Evolutionary conservation across 2,888 invertebrate species (phyloP), one percentile per base, ranked within the genome.

Genomic region (Aphodius sticticus): DNA sequence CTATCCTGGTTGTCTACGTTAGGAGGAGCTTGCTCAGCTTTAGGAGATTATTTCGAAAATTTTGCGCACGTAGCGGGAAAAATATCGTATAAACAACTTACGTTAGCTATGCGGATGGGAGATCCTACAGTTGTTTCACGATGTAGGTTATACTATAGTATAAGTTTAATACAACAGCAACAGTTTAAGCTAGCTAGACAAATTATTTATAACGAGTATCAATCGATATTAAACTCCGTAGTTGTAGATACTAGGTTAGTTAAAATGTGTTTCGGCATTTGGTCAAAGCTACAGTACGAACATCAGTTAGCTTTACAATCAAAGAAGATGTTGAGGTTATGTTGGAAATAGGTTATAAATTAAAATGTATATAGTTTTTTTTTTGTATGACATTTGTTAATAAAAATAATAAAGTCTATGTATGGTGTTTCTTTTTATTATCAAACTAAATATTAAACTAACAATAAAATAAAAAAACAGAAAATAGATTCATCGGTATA

Each of bases 1-100:
- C 93, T 98, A 91, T 97, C 97, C 16, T 98, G 98, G 97, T 89
- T 99, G 35, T 99, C 98, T 16, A 99, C 99, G 0, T 91, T 99
- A 15, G 99, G 99, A 2, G 99, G 99, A 75, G 99, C 97, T 0
- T 99, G 96, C 89, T 99, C 99, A 2, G 96, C 98, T 0, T 91
- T 99, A 78, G 99, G 99, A 1, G 98, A 99, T 87, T 94, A 96
- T 86, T 95, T 95, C 88, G 90, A 91, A 77, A 90, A 93, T 85
- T 96, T 95, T 90, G 98, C 98, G 14, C 92, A 95, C 86, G 94
- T 94, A 85, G 99, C 99, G 38, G 97, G 96, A 0, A 93, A 93
- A 87, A 97, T 98, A 88, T 97, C 98, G 12, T 77, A 94, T 16
- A 92, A 94, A 81, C 99, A 99, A 87, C 92, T 98, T 82, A 92